Conservation (phyloP, 1,140 invertebrate genomes). For the Leptopilina boulardi region DNA sequence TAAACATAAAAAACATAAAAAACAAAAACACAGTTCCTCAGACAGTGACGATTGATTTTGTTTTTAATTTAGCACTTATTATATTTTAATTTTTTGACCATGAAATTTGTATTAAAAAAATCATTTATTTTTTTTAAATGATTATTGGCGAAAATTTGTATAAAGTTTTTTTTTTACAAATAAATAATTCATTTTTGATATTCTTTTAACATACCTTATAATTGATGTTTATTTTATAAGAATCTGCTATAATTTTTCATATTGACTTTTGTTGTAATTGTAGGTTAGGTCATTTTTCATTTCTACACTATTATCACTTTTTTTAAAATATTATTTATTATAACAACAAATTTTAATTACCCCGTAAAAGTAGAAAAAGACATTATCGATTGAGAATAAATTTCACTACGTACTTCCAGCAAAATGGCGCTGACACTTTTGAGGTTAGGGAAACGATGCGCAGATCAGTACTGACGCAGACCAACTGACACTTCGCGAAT, state of each 20-base stretch:
- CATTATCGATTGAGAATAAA: neutral
- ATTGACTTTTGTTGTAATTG: too few species aligned
- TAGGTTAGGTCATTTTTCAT: too few species aligned
- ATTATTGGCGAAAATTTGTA: neutral
- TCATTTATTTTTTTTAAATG: neutral
- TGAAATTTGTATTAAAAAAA: neutral
- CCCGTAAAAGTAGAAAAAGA: neutral
- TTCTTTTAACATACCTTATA: neutral
- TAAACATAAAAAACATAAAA: conserved; percentile 69
- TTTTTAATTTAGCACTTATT: neutral
- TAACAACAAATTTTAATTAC: too few species aligned
- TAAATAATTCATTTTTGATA: neutral
- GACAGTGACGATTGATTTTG: conserved; percentile 53
- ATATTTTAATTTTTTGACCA: neutral
- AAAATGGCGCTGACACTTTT: conserved; percentile 1
- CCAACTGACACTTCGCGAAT: neutral
- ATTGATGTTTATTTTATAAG: too few species aligned
- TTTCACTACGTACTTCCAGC: neutral
- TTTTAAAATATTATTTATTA: too few species aligned
- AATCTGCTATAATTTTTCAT: too few species aligned
- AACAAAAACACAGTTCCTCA: conserved; percentile 65
- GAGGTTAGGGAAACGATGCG: conserved; percentile 1
- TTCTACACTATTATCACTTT: too few species aligned
- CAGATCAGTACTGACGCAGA: too few species aligned
- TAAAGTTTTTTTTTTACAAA: neutral